Evolutionary conservation across 2,888 invertebrate species (phyloP).

Genomic region (Polydrusus tereticollis): DNA sequence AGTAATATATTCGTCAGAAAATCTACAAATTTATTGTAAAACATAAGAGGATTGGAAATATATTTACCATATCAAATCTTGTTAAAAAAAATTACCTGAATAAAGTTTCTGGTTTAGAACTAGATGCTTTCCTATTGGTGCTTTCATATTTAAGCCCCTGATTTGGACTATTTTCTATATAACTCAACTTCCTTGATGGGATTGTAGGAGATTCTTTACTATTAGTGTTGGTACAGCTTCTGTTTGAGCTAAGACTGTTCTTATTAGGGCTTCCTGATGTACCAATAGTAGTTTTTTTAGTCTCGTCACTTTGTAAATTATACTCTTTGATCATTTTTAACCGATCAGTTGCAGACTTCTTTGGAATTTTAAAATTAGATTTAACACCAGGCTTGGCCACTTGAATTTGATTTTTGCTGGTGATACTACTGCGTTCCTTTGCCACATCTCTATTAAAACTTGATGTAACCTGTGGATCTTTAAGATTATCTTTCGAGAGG

Average conservation of each 20-base stretch:
- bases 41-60: neutral
- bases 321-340: neutral
- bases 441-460: neutral
- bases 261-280: neutral
- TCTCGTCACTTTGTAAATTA: too few relatives aligned
- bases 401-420: neutral
- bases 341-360: neutral
- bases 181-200: neutral
- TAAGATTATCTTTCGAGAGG: neutral
- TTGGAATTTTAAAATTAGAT: neutral
- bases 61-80: neutral
- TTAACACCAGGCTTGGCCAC: neutral
- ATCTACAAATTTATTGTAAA: neutral
- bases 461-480: neutral
- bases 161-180: too few relatives aligned
- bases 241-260: neutral
- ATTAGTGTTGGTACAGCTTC: too few relatives aligned
- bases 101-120: neutral
- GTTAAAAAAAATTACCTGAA: constrained; percentile 13
- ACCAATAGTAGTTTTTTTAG: neutral
- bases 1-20: neutral
- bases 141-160: too few relatives aligned
- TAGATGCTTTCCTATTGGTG: neutral
- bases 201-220: neutral
- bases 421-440: neutral